Base-by-base conservation (phyloP, 1,140 invertebrate genomes). In the Trichonephila clavata region DNA sequence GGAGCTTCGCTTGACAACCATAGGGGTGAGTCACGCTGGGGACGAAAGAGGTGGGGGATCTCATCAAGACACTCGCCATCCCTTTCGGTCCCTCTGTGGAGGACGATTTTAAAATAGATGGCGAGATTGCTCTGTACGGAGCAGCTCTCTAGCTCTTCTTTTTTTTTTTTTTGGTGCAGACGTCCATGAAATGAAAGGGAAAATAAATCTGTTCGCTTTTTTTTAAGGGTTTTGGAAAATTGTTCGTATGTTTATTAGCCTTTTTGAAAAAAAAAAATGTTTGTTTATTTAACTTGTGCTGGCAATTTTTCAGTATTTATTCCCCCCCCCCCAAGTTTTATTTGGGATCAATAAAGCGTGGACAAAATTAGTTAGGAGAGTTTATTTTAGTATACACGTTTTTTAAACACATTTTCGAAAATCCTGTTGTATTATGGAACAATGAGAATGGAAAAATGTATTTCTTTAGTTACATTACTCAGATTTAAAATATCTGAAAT, bases 71-170 rank as follows among this genome's bases (percentile, higher is more conserved):
- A 57, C 83, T 91, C 90, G n/a, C 80, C 90, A 83, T 91, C 80
- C 90, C 90, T 91, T 65, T 84, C 39, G 27, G 68, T 81, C 24
- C 50, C n/a, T 43, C 57, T 81, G 50, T 39, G n/a, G 43, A 86
- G 81, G 81, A 50, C 57, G 71, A 61, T 92, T 84, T 92, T 84
- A 83, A 92, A 92, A 92, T 83, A 65, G 90, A 92, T 43, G 59
- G 60, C 16, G 86, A 63, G 43, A 83, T 24, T 83, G 81, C 21
- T 61, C 14, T 77, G 65, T 68, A 68, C n/a, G 65, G 24, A 68
- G 65, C 16, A 39, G 71, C 10, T 20, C 32, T 77, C 5, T 39
- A 2, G 2, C 32, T 39, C 32, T 32, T 3, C 1, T 32, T 3
- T 32, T 32, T 39, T 14, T 39, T 77, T 77, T 77, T 77, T 77